Base-by-base conservation (phyloP, 2,113 vertebrate species). In the Marmota monax region DNA sequence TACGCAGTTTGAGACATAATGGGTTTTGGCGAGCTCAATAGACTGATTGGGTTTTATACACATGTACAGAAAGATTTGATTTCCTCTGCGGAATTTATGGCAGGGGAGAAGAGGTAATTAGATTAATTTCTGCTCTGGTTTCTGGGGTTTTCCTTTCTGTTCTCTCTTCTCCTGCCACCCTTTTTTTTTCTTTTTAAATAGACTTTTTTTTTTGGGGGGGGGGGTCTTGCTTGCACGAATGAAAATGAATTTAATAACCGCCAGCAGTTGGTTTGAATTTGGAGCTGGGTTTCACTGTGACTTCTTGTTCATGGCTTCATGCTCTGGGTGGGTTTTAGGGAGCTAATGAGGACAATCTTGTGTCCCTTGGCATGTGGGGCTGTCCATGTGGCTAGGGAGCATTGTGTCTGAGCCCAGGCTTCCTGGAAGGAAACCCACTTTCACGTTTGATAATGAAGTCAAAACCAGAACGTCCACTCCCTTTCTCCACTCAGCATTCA, bases 91-190 rank as follows among this genome's bases (percentile, higher is more conserved):
- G 95, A 92, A 94, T 96, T 97, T 97, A 97, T 96, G 96, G 96
- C 95, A 88, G 76, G 56, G 79, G 78, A 95, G 88, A 96, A 94
- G 93, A 97, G 92, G 97, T 94, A 97, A 98, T 98, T 93, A 90
- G 83, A 97, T 98, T 98, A 95, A 98, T 98, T 97, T 96, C 93
- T 96, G 90, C 87, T 98, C 96, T 96, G 97, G 88, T 97, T 94
- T 97, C 96, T 96, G 94, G 83, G 90, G 65, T 73, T 94, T 90
- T 94, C 61, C 77, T 97, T 84, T 96, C 96, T 97, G 95, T 63
- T 92, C 82, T 98, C 92, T 96, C 87, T 93, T 96, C 79, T 85
- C 32, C 70, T 87, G 85, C 93, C 96, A 96, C 96, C 84, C 95
- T 93, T 92, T 89, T 87, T 32, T 11, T 51, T 73, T 51, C 48